phyloP scores from a whole-genome alignment of 1,140 invertebrate genomes.

The Drosophila nigromelanica region DNA sequence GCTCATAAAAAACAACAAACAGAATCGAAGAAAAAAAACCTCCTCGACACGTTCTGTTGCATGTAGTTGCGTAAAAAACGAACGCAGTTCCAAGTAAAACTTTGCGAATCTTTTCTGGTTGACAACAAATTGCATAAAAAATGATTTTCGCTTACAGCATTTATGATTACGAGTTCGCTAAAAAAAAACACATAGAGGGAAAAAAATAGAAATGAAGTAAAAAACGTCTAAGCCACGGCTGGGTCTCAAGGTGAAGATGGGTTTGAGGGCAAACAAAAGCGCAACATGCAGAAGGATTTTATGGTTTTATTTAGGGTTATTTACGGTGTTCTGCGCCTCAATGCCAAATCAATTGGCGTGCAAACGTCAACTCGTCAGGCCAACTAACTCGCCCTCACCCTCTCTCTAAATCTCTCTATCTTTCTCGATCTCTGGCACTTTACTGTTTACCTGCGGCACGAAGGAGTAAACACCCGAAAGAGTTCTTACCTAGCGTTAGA shows the following conservation, averaged over 20 bases:
- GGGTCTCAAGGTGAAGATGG: constrained; percentile 59
- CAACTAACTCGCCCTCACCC: background rate
- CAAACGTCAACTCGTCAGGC: constrained; percentile 69
- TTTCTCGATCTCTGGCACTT: background rate
- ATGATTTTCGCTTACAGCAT: constrained; percentile 53
- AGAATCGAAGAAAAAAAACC: constrained; percentile 9
- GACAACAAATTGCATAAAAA: constrained; percentile 82
- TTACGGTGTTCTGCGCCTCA: constrained; percentile 54
- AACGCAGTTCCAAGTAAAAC: constrained; percentile 57
- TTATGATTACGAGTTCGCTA: constrained; percentile 67
- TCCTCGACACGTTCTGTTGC: constrained; percentile 40
- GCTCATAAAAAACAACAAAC: constrained; percentile 57
- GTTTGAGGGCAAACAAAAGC: constrained; percentile 47
- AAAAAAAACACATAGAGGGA: constrained; percentile 16
- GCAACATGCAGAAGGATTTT: constrained; percentile 82
- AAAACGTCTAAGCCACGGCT: constrained; percentile 28
- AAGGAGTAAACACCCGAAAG: constrained; percentile 59
- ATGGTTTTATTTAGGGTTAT: constrained; percentile 83
- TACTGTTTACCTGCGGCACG: constrained; percentile 30
- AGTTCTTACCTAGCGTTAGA: constrained; percentile 64
- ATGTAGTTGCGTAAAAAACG: constrained; percentile 79
- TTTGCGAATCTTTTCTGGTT: constrained; percentile 26
- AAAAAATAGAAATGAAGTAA: constrained; percentile 19
- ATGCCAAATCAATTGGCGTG: constrained; percentile 81
- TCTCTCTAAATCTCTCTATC: background rate